A percentile compares a stretch with the other conserved stretches of the same genome.
Conservation (phyloP, 2,113 vertebrate species). For the Microcebus griseorufus region DNA sequence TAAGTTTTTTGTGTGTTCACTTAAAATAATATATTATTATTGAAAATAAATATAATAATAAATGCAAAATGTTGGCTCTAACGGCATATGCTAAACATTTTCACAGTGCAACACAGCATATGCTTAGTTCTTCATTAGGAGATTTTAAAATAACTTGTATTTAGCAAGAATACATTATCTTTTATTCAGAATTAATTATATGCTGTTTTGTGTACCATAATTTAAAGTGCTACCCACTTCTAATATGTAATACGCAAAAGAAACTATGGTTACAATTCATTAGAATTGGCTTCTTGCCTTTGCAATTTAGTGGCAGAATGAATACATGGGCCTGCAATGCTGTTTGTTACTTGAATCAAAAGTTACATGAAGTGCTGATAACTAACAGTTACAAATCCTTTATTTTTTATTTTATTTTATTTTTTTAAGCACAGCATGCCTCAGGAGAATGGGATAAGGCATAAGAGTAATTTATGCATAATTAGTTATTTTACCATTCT, state of each 20-base stretch:
- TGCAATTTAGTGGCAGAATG: slow-evolving; percentile 73
- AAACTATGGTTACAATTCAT: slow-evolving; percentile 82
- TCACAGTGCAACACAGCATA: slow-evolving; percentile 70
- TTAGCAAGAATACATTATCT: slow-evolving; percentile 81
- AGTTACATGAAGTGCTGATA: slow-evolving; percentile 76
- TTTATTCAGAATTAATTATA: slow-evolving; percentile 83
- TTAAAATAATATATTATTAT: slow-evolving; percentile 82
- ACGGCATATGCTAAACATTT: slow-evolving; percentile 76
- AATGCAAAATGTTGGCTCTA: slow-evolving; percentile 76
- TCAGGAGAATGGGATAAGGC: slow-evolving; percentile 63
- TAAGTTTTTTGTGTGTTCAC: slow-evolving; percentile 62
- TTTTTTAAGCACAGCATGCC: slow-evolving; percentile 47
- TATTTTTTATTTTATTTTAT: slow-evolving; percentile 22
- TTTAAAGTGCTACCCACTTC: slow-evolving; percentile 81
- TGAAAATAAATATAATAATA: slow-evolving; percentile 81
- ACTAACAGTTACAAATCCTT: slow-evolving; percentile 72
- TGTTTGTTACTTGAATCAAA: slow-evolving; percentile 77
- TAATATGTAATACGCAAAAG: slow-evolving; percentile 74
- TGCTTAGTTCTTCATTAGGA: slow-evolving; percentile 79
- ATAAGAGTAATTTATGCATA: slow-evolving; percentile 57
- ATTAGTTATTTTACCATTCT: slow-evolving; percentile 68
- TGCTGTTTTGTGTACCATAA: slow-evolving; percentile 81
- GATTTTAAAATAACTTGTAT: slow-evolving; percentile 82
- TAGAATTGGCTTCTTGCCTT: slow-evolving; percentile 77
- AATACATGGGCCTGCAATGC: slow-evolving; percentile 61